Conservation (phyloP, 2,113 vertebrate species). For the Nannospalax galili region DNA sequence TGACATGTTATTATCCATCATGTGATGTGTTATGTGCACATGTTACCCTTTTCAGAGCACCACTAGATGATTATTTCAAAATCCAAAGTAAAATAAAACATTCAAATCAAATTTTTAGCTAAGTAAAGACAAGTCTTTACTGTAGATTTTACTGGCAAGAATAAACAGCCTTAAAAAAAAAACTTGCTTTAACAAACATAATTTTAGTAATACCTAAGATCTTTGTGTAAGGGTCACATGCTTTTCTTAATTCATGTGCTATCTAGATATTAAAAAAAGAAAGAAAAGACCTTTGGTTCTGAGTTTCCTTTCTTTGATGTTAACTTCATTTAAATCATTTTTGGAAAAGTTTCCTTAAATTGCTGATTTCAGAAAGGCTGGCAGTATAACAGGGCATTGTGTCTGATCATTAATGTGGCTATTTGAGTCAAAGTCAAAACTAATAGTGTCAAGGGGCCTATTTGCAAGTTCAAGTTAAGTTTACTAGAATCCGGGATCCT, state of each 20-base stretch:
- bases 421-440: slow-evolving; percentile 76
- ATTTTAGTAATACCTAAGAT: slow-evolving; percentile 34
- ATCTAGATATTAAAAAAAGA: slow-evolving; percentile 42
- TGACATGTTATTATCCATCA: not conserved
- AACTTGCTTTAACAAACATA: slow-evolving; percentile 7
- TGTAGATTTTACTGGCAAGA: not conserved
- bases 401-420: slow-evolving; percentile 60
- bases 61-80: slow-evolving; percentile 4
- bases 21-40: not conserved
- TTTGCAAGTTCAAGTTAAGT: slow-evolving; percentile 62
- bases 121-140: not conserved
- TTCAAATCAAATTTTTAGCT: not conserved
- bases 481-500: slow-evolving; percentile 24
- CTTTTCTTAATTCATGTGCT: not conserved
- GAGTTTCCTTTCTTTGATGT: slow-evolving; percentile 65
- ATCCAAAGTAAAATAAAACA: not conserved
- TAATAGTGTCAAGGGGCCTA: slow-evolving; percentile 61
- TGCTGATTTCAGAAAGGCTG: slow-evolving; percentile 58
- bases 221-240: not conserved
- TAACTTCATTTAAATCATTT: slow-evolving; percentile 67
- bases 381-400: slow-evolving; percentile 65
- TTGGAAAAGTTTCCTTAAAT: slow-evolving; percentile 58
- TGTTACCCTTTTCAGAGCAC: not conserved
- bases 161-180: not conserved
- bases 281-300: slow-evolving; percentile 3